phyloP scores from a whole-genome alignment of 2,888 invertebrate species.

The Nemurella pictetii region DNA sequence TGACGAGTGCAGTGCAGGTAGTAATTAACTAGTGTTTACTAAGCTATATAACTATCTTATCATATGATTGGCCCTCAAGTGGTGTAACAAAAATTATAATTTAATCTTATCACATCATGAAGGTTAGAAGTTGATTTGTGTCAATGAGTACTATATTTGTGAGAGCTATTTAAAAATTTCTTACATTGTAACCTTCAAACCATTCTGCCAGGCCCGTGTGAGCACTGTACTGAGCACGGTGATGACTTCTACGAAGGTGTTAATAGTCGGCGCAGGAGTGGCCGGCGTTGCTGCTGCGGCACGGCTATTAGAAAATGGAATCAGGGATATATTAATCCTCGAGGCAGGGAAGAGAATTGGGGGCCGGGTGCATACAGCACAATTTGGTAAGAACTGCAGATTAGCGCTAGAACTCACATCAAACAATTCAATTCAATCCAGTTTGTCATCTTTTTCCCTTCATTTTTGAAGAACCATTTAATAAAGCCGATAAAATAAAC shows the following conservation, averaged over 20 bases:
- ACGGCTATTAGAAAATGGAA: constrained; percentile 53
- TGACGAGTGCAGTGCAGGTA: too few relatives aligned
- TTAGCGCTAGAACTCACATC: too few relatives aligned
- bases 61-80: too few relatives aligned
- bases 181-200: not conserved
- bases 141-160: too few relatives aligned
- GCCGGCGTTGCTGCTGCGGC: constrained; percentile 62
- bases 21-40: too few relatives aligned
- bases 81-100: too few relatives aligned
- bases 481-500: too few relatives aligned
- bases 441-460: not conserved
- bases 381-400: constrained; percentile 50
- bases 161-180: too few relatives aligned
- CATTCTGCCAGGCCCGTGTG: not conserved
- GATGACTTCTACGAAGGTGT: constrained; percentile 46
- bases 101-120: not conserved
- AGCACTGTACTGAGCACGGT: not conserved
- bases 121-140: not conserved
- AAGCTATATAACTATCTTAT: too few relatives aligned
- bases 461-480: not conserved
- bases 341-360: constrained; percentile 68
- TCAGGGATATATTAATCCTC: constrained; percentile 58
- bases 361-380: constrained; percentile 59
- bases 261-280: constrained; percentile 63
- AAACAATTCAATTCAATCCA: not conserved